phyloP scores from a whole-genome alignment of 30 jellyfish, hydroid and myxozoan species.

The Rhopilema esculentum region DNA sequence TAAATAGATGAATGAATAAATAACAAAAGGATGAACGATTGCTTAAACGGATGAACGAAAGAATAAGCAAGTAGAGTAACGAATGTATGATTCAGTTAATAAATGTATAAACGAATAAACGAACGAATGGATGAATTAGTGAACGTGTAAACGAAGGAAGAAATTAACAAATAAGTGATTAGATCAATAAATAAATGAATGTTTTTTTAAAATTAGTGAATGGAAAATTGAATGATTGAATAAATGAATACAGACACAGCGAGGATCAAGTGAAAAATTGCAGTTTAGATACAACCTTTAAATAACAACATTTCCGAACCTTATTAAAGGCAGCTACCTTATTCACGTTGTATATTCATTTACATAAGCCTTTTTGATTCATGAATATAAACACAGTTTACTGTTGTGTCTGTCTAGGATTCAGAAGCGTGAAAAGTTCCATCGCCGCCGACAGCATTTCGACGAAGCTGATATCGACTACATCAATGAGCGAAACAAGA shows the following conservation, averaged over 20 bases:
- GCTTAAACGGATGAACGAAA: background rate
- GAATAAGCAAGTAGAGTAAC: background rate
- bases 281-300: too few relatives aligned
- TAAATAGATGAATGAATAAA: background rate
- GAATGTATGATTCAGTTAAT: too few relatives aligned
- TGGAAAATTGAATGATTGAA: too few relatives aligned
- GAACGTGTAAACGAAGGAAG: background rate
- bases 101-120: background rate
- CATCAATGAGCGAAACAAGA: slow-evolving; percentile 93
- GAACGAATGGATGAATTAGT: background rate
- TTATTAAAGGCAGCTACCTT: background rate
- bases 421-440: slow-evolving; percentile 83
- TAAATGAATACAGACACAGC: too few relatives aligned
- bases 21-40: background rate
- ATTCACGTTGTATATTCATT: too few relatives aligned
- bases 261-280: too few relatives aligned
- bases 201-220: too few relatives aligned
- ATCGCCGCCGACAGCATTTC: slow-evolving; percentile 95
- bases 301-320: background rate
- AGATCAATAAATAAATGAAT: too few relatives aligned
- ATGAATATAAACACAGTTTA: background rate
- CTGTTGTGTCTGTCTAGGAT: slow-evolving; percentile 58
- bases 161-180: background rate
- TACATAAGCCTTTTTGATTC: background rate
- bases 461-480: slow-evolving; percentile 97